Evolutionary conservation across 1,140 invertebrate genomes (phyloP), one percentile per base, ranked within the genome.

Genomic region (Drosophila pruinosa): DNA sequence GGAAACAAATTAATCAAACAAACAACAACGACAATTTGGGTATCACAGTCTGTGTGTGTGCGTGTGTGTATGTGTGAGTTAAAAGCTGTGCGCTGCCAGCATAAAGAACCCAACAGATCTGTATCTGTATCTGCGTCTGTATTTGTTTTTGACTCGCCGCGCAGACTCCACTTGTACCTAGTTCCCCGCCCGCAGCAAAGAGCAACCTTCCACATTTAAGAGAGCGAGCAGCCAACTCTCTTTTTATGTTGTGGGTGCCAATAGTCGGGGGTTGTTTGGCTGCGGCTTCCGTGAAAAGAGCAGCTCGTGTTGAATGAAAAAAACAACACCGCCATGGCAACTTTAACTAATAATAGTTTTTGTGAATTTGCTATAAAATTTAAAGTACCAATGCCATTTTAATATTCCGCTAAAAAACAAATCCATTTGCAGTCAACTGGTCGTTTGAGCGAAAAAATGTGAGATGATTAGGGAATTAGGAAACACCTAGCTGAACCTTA

Each of bases 1-100:
- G 69, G 56, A 86, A 86, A 70, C 63, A 81, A 86, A 85, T 85
- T 85, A 86, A 85, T 85, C 81, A 85, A 85, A 85, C 54, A 85
- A 67, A 67, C 53, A 59, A 71, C 38, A 45, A 39, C 69, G 69
- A 72, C 69, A 68, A 71, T 70, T 69, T 45, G 5, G 38, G 52
- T 63, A 12, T 48, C n/a, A 41, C 2, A 26, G 12, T 50, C 4
- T 39, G 10, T 59, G 6, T 19, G 24, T 36, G 5, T 15, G 3
- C 26, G 12, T 47, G 39, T 54, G 61, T 41, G 64, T 34, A 5
- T 31, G 14, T 47, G 48, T 36, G 12, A 39, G 78, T 41, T 72
- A 79, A 85, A 83, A 78, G 80, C 75, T 61, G 54, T 54, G 71
- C 65, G 61, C 61, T 80, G 77, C 56, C 77, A 77, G 72, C 77